These are phyloP conservation scores for Netelia melanura DNA, from an alignment of 2,888 invertebrate genomes.

Conservation along the genomic window DNA sequence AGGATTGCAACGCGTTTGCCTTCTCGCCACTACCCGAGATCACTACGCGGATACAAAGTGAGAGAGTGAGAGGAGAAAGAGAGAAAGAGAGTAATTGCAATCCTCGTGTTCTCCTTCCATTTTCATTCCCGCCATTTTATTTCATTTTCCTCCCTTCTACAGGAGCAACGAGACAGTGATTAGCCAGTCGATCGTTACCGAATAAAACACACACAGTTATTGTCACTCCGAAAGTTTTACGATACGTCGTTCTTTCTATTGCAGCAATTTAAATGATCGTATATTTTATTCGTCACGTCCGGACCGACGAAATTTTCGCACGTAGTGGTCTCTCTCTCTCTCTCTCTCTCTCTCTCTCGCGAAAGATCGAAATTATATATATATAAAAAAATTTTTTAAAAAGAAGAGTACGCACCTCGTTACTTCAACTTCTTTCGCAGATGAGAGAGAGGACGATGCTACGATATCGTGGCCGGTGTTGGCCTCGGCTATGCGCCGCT, in stretches of 20 bases:
- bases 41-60: slow-evolving; percentile 44
- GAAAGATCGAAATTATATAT: too few relatives aligned
- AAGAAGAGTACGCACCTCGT: slow-evolving; percentile 35
- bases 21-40: slow-evolving; percentile 68
- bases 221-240: not conserved
- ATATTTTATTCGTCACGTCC: not conserved
- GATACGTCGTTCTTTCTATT: too few relatives aligned
- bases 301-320: not conserved
- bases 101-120: slow-evolving; percentile 23
- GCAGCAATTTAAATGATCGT: not conserved
- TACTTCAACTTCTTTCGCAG: slow-evolving; percentile 25
- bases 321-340: not conserved
- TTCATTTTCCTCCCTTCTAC: slow-evolving; percentile 51
- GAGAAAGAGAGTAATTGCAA: slow-evolving; percentile 41
- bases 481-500: slow-evolving; percentile 24
- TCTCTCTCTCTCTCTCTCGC: too few relatives aligned
- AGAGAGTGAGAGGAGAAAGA: slow-evolving; percentile 10
- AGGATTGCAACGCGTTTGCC: slow-evolving; percentile 67
- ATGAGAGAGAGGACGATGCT: slow-evolving; percentile 43
- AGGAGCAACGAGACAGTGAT: not conserved
- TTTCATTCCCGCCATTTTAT: slow-evolving; percentile 33
- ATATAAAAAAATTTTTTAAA: not conserved
- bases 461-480: slow-evolving; percentile 24
- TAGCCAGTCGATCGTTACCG: not conserved
- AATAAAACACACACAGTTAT: not conserved